These are phyloP conservation scores for Dynastes tityus DNA, from an alignment of 2,888 invertebrate genomes.

Conservation along the genomic window DNA sequence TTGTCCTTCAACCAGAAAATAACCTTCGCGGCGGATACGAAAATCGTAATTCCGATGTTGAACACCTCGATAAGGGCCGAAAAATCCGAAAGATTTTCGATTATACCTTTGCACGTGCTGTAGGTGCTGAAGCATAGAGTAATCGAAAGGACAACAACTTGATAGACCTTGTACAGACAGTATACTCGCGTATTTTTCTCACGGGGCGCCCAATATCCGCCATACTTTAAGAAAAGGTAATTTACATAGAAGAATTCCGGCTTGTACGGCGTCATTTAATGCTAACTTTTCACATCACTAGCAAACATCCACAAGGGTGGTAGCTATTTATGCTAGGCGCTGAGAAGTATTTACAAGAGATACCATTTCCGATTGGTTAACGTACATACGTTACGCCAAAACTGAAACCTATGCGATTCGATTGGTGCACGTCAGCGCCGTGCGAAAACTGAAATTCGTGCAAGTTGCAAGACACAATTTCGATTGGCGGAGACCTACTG, in stretches of 20 bases:
- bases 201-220: background rate
- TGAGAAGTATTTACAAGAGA: too few species aligned
- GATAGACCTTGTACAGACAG: background rate
- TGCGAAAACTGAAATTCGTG: too few species aligned
- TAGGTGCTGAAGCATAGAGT: background rate
- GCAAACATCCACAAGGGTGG: too few species aligned
- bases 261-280: background rate
- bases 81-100: constrained; percentile 51
- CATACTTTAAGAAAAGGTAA: background rate
- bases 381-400: too few species aligned
- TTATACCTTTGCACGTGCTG: background rate
- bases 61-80: constrained; percentile 62
- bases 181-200: background rate
- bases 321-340: too few species aligned
- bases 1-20: constrained; percentile 61
- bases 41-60: constrained; percentile 62
- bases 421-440: too few species aligned
- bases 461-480: too few species aligned
- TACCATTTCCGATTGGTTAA: too few species aligned
- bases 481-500: too few species aligned
- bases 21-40: constrained; percentile 63
- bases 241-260: constrained; percentile 10
- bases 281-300: too few species aligned
- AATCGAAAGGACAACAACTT: background rate
- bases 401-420: too few species aligned